A percentile compares a stretch with the other conserved stretches of the same genome.
phyloP scores from a whole-genome alignment of 30 jellyfish, hydroid and myxozoan species.

The Rhopilema esculentum region DNA sequence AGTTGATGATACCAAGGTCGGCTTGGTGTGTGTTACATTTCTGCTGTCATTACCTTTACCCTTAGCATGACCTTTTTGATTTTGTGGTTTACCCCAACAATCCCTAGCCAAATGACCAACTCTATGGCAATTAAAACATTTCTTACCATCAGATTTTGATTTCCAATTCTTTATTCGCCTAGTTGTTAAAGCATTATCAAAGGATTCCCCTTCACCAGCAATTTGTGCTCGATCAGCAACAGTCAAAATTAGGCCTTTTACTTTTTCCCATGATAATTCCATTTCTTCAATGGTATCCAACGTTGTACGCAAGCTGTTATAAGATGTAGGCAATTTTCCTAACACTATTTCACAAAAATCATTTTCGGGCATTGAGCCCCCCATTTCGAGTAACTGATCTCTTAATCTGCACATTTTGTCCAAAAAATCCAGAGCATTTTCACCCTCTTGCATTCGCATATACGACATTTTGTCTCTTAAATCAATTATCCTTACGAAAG shows the following conservation, averaged over 20 bases:
- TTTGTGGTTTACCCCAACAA: constrained; percentile 41
- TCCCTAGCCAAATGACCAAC: constrained; percentile 31
- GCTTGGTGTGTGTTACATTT: constrained; percentile 16
- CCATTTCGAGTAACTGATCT: too few species aligned
- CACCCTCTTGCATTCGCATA: constrained; percentile 47
- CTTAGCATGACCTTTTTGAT: constrained; percentile 9
- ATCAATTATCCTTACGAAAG: constrained; percentile 32
- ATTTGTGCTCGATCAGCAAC: constrained; percentile 35
- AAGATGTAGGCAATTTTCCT: too few species aligned
- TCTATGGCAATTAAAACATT: constrained; percentile 15
- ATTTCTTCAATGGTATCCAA: too few species aligned
- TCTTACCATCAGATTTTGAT: constrained; percentile 2
- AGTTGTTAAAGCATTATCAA: too few species aligned
- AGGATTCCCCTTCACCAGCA: constrained; percentile 42
- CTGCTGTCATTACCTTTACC: constrained; percentile 7
- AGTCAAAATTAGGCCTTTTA: constrained; percentile 29
- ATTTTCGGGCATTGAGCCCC: too few species aligned
- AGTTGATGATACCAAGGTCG: background rate
- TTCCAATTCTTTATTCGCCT: background rate
- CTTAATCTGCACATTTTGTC: constrained; percentile 12
- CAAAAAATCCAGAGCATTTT: constrained; percentile 19
- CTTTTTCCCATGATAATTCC: constrained; percentile 53
- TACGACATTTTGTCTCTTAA: constrained; percentile 37
- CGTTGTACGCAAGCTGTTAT: too few species aligned
- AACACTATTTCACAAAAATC: too few species aligned